Conservation (phyloP, 2,797 vertebrate genomes). For the Enteromius radiatus region DNA sequence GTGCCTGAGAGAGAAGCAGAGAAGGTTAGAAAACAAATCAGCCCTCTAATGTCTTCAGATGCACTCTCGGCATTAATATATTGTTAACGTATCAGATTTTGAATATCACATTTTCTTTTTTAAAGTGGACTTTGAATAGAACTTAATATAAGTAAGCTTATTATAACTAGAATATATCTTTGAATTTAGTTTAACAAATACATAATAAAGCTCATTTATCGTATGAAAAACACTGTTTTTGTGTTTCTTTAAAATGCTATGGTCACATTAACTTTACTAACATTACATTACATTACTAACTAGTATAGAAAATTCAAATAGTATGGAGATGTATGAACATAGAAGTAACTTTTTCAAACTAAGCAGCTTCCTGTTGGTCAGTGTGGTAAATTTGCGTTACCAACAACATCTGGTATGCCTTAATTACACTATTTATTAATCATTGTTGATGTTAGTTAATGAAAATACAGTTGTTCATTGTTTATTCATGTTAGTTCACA, state of each 20-base stretch:
- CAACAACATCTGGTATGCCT: neutral
- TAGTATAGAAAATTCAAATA: neutral
- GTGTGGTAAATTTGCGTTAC: neutral
- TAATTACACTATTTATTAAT: no score
- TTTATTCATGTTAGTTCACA: no score
- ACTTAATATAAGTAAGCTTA: neutral
- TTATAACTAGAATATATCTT: neutral
- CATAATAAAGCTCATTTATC: neutral
- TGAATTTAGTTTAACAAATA: neutral
- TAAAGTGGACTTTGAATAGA: neutral
- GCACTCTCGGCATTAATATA: neutral
- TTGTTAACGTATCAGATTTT: neutral
- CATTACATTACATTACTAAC: neutral
- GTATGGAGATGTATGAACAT: neutral
- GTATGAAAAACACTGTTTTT: neutral
- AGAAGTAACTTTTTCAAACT: neutral
- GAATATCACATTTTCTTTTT: neutral
- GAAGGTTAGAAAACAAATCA: constrained; percentile 16
- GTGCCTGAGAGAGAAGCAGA: constrained; percentile 77
- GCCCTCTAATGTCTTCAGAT: neutral
- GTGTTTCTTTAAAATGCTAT: neutral
- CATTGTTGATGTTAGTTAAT: no score
- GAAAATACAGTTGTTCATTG: no score
- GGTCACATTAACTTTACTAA: no score
- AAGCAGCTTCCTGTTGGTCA: neutral